Evolutionary conservation across 1,140 invertebrate species (phyloP).

Genomic region (Schlechtendalia chinensis): DNA sequence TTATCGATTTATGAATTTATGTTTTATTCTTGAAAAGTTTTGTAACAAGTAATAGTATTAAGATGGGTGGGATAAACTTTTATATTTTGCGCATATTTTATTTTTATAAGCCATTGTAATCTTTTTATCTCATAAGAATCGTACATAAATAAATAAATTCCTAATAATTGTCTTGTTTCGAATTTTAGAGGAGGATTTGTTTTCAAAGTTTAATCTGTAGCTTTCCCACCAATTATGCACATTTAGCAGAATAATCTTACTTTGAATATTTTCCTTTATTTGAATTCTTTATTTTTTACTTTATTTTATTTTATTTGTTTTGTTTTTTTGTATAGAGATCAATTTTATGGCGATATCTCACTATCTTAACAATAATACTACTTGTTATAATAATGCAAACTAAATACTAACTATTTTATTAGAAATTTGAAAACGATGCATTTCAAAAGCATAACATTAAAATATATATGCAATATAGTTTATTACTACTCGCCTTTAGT

Average conservation of each 20-base stretch:
- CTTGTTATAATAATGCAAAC: too few relatives aligned
- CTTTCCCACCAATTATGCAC: background rate
- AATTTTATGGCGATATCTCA: background rate
- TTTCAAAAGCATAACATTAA: too few relatives aligned
- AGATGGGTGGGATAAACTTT: too few relatives aligned
- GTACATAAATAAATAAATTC: background rate
- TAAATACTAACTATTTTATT: too few relatives aligned
- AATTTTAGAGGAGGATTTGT: background rate
- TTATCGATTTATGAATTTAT: background rate
- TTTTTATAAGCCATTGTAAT: background rate
- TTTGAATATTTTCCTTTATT: background rate
- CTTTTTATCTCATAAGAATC: constrained; percentile 7
- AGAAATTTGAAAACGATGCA: too few relatives aligned
- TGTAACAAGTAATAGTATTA: too few relatives aligned
- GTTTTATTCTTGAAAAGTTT: background rate
- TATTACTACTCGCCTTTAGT: too few relatives aligned
- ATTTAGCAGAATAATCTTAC: too few relatives aligned
- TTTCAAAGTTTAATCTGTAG: constrained; percentile 1
- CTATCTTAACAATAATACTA: background rate
- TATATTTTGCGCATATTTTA: background rate
- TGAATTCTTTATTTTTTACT: background rate
- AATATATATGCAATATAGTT: too few relatives aligned
- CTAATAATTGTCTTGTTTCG: background rate
- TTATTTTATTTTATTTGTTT: background rate
- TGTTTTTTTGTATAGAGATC: background rate